These are phyloP conservation scores for Podabrus alpinus DNA, from an alignment of 2,888 invertebrate genomes.

Conservation along the genomic window DNA sequence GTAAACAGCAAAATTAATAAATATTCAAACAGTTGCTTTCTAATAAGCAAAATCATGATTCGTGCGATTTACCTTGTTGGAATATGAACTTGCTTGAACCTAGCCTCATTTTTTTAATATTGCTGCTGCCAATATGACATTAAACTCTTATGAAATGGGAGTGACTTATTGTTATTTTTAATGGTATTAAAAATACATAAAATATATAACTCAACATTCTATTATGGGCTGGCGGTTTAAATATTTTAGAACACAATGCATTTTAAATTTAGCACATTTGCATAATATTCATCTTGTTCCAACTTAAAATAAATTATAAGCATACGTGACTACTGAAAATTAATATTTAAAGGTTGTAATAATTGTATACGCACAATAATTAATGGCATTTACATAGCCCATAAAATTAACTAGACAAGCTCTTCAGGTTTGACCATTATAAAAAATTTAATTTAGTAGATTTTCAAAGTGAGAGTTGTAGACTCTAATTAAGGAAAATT, in stretches of 20 bases:
- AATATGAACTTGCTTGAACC: constrained; percentile 24
- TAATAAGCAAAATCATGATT: constrained; percentile 20
- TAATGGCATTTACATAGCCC: background rate
- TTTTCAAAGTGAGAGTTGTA: background rate
- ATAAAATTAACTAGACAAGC: background rate
- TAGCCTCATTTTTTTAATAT: constrained; percentile 15
- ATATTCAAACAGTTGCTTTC: constrained; percentile 17
- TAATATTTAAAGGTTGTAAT: background rate
- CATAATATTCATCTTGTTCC: background rate
- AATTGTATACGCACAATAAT: background rate
- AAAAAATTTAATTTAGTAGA: background rate
- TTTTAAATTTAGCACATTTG: background rate
- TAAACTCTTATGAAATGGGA: constrained; percentile 3
- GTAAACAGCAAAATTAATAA: constrained; percentile 1
- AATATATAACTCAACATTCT: background rate
- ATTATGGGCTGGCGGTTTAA: background rate
- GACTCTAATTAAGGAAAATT: background rate
- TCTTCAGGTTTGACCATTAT: background rate
- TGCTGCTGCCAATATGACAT: constrained; percentile 8
- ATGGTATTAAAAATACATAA: background rate
- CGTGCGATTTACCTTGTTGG: constrained; percentile 18
- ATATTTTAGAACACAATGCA: background rate
- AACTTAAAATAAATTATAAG: no score
- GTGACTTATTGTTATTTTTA: constrained; percentile 8
- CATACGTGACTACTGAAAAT: background rate